A percentile compares a stretch with the other conserved stretches of the same genome.
phyloP scores from a whole-genome alignment of 2,888 invertebrate genomes.

The Macrophya alboannulata region DNA sequence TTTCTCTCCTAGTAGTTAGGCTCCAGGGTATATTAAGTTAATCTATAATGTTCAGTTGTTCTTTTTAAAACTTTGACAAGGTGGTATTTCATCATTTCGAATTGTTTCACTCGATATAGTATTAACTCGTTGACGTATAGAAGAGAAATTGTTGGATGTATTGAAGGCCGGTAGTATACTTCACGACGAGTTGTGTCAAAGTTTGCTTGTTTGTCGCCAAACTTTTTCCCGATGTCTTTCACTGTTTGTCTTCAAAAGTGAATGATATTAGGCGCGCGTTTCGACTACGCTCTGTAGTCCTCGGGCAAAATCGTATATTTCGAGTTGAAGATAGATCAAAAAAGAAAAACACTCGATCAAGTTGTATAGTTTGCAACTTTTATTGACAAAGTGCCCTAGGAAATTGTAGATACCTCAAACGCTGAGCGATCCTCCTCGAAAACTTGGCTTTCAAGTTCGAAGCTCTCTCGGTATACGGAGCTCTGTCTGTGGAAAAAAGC shows the following conservation, averaged over 20 bases:
- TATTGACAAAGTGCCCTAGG: slow-evolving; percentile 46
- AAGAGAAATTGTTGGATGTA: neutral
- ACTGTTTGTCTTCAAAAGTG: slow-evolving; percentile 34
- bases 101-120: neutral
- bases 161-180: neutral
- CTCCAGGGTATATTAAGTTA: neutral
- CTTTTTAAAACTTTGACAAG: neutral
- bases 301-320: neutral
- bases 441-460: slow-evolving; percentile 49
- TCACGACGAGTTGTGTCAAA: neutral
- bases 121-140: neutral
- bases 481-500: neutral
- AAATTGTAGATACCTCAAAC: slow-evolving; percentile 34
- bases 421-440: slow-evolving; percentile 36
- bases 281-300: neutral
- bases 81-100: neutral
- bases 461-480: slow-evolving; percentile 8
- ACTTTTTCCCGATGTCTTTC: slow-evolving; percentile 26
- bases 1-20: neutral
- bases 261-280: slow-evolving; percentile 25
- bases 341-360: slow-evolving; percentile 40
- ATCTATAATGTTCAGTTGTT: neutral
- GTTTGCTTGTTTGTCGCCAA: neutral
- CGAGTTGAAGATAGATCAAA: slow-evolving; percentile 36
- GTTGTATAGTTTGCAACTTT: slow-evolving; percentile 39